Evolutionary conservation across 2,113 vertebrate genomes (phyloP).

Genomic region (Coreoperca whiteheadi): DNA sequence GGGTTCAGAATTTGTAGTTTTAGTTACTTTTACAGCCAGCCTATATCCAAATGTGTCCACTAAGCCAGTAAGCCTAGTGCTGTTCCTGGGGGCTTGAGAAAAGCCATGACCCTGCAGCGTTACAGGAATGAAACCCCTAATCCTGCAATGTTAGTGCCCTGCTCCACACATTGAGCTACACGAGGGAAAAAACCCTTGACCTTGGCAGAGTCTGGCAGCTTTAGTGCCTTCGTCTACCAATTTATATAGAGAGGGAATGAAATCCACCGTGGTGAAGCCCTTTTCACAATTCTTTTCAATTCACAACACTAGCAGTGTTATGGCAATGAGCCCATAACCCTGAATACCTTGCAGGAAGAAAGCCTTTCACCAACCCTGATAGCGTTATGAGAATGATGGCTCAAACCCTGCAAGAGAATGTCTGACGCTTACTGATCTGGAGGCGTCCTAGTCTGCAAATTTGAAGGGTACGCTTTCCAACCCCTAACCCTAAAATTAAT

Average conservation of each 20-base stretch:
- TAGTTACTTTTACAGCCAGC: background rate
- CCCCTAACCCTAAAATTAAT: background rate
- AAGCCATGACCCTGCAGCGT: conserved; percentile 31
- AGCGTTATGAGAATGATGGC: background rate
- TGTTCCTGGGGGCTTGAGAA: conserved; percentile 8
- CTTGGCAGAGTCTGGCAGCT: conserved; percentile 41
- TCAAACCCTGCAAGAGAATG: background rate
- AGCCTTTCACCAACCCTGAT: background rate
- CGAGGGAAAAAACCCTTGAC: conserved; percentile 24
- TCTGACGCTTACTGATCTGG: background rate
- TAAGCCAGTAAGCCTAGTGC: background rate
- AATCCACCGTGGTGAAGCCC: conserved; percentile 25
- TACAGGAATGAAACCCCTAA: conserved; percentile 28
- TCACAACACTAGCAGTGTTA: background rate
- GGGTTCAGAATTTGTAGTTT: background rate
- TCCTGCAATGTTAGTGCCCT: conserved; percentile 43
- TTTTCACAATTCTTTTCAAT: conserved; percentile 25
- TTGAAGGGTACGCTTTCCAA: background rate
- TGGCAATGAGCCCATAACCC: background rate
- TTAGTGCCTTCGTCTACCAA: conserved; percentile 21
- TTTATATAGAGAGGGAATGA: conserved; percentile 35
- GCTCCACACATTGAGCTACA: conserved; percentile 32
- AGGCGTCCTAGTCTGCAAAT: background rate
- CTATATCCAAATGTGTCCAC: conserved; percentile 32
- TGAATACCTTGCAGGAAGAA: background rate